phyloP scores from a whole-genome alignment of 2,113 vertebrate genomes.

The Sapayoa aenigma region DNA sequence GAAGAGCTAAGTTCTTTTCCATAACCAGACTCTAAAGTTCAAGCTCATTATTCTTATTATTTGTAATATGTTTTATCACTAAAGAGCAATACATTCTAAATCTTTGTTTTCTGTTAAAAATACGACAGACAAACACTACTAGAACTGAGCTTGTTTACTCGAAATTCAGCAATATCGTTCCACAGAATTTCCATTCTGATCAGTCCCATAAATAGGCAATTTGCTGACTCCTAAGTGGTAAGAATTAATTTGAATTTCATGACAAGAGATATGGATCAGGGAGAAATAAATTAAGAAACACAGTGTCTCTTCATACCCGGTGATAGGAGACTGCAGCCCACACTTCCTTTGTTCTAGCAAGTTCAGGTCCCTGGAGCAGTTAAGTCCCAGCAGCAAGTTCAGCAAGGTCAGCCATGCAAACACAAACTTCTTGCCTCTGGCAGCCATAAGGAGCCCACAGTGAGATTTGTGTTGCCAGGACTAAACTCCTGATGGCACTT shows the following conservation, averaged over 20 bases:
- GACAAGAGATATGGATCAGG: not conserved
- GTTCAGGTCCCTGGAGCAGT: not conserved
- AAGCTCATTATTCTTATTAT: not conserved
- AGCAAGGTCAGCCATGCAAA: not conserved
- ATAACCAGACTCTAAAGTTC: not conserved
- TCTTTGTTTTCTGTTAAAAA: not conserved
- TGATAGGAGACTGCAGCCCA: not conserved
- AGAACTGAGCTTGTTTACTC: not conserved
- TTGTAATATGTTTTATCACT: not conserved
- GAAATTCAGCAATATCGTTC: not conserved
- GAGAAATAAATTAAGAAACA: conserved; percentile 29
- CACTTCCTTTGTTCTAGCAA: not conserved
- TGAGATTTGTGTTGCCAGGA: not conserved
- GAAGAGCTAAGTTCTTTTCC: not conserved
- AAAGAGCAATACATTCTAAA: not conserved
- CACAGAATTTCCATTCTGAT: not conserved
- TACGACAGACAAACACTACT: not conserved
- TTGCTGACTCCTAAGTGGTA: not conserved
- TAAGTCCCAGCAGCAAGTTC: not conserved
- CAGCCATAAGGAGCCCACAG: not conserved
- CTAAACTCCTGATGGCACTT: not conserved
- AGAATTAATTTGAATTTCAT: conserved; percentile 32
- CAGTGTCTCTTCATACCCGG: not conserved
- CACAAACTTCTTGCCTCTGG: not conserved
- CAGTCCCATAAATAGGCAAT: not conserved